Percentiles rank a stretch among this genome's conserved stretches.
phyloP scores from a whole-genome alignment of 64 coral and sea anemone genomes.

The Hydrozoanthus tunicans region DNA sequence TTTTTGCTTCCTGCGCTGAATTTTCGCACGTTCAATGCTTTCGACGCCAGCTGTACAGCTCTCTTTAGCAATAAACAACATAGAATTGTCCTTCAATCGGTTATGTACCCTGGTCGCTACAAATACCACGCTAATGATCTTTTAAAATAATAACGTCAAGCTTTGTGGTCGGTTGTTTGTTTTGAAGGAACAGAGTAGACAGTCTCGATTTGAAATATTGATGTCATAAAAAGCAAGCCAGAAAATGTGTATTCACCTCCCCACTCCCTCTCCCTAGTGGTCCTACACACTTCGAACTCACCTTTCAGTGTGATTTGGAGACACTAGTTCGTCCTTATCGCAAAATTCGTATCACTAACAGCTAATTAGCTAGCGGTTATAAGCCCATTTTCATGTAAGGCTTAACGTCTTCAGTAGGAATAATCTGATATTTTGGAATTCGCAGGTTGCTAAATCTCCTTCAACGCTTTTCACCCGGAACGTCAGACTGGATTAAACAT shows the following conservation, averaged over 20 bases:
- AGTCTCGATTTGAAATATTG: too few relatives aligned
- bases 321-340: background rate
- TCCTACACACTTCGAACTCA: background rate
- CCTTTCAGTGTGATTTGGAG: background rate
- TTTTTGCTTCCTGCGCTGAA: too few relatives aligned
- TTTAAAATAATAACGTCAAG: too few relatives aligned
- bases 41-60: too few relatives aligned
- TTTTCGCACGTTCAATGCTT: too few relatives aligned
- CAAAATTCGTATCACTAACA: slow-evolving; percentile 25
- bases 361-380: slow-evolving; percentile 26
- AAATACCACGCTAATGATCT: too few relatives aligned
- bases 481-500: slow-evolving; percentile 8
- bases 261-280: too few relatives aligned
- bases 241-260: background rate
- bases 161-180: too few relatives aligned
- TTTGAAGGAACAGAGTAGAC: too few relatives aligned
- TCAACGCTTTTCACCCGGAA: slow-evolving; percentile 33
- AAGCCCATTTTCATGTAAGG: slow-evolving; percentile 50
- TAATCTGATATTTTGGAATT: slow-evolving; percentile 41
- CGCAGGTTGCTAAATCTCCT: slow-evolving; percentile 18
- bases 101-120: too few relatives aligned
- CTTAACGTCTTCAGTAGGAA: slow-evolving; percentile 24
- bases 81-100: too few relatives aligned
- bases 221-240: background rate
- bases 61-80: too few relatives aligned